Evolutionary conservation across 2,113 vertebrate species (phyloP).

Genomic region (Seriola rivoliana): DNA sequence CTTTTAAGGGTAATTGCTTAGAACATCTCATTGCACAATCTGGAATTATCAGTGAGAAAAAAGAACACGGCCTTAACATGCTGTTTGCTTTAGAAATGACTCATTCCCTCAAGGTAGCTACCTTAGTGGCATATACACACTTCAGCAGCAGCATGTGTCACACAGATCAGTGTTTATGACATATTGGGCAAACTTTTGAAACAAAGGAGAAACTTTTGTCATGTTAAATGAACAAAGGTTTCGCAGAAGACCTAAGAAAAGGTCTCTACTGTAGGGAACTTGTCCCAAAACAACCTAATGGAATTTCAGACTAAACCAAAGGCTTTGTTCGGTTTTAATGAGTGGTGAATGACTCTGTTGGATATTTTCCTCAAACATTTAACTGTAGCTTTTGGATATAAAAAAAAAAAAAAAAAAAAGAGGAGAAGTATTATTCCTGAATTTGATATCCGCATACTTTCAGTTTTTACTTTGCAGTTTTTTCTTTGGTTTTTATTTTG

Average conservation of each 20-base stretch:
- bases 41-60: constrained; percentile 74
- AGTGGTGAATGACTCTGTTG: constrained; percentile 20
- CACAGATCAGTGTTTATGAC: constrained; percentile 50
- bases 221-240: constrained; percentile 35
- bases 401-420: not conserved
- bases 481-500: not conserved
- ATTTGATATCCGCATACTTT: constrained; percentile 3
- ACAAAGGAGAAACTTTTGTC: constrained; percentile 53
- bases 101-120: constrained; percentile 67
- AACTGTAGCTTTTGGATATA: constrained; percentile 25
- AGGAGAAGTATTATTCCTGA: constrained; percentile 30
- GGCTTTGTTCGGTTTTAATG: constrained; percentile 51
- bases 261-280: constrained; percentile 14
- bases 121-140: constrained; percentile 65
- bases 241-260: not conserved
- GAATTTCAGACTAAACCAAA: constrained; percentile 32
- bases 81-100: constrained; percentile 76
- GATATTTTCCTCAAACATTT: constrained; percentile 24
- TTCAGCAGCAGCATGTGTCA: constrained; percentile 66
- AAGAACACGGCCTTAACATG: constrained; percentile 65
- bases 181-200: constrained; percentile 56
- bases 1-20: constrained; percentile 75
- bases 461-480: not conserved
- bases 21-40: constrained; percentile 72
- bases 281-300: constrained; percentile 50